A percentile compares a stretch with the other conserved stretches of the same genome.
Evolutionary conservation across 2,113 vertebrate genomes (phyloP).

Genomic region (Chlorodrepanis virens): DNA sequence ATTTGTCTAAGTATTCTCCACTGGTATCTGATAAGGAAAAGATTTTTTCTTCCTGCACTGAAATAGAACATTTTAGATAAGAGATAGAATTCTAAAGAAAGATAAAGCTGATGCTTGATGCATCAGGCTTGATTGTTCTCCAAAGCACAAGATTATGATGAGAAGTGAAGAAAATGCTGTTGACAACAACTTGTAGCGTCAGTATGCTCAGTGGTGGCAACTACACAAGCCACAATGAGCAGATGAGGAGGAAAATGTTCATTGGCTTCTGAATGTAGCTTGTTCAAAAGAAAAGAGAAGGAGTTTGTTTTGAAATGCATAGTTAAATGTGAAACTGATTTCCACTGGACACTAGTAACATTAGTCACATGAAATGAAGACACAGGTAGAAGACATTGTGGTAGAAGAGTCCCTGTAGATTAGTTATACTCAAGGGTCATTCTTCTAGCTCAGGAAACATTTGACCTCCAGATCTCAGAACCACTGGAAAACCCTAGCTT

Average conservation of each 20-base stretch:
- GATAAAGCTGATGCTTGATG: not conserved
- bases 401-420: not conserved
- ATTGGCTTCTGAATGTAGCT: not conserved
- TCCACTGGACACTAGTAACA: not conserved
- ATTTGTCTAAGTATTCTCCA: not conserved
- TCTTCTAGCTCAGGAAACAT: not conserved
- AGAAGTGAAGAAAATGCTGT: not conserved
- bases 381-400: not conserved
- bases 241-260: not conserved
- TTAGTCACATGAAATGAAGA: not conserved
- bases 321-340: not conserved
- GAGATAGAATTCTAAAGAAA: not conserved
- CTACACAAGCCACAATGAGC: not conserved
- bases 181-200: not conserved
- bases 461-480: not conserved
- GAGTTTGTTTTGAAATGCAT: not conserved
- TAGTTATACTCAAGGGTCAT: not conserved
- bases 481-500: not conserved
- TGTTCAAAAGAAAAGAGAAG: not conserved
- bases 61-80: not conserved
- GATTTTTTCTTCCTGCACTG: not conserved
- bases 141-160: not conserved
- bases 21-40: not conserved
- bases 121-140: not conserved
- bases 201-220: not conserved